Percentiles rank a stretch among this genome's conserved stretches.
Evolutionary conservation across 2,888 invertebrate species (phyloP).

Genomic region (Odontocolon sp.): DNA sequence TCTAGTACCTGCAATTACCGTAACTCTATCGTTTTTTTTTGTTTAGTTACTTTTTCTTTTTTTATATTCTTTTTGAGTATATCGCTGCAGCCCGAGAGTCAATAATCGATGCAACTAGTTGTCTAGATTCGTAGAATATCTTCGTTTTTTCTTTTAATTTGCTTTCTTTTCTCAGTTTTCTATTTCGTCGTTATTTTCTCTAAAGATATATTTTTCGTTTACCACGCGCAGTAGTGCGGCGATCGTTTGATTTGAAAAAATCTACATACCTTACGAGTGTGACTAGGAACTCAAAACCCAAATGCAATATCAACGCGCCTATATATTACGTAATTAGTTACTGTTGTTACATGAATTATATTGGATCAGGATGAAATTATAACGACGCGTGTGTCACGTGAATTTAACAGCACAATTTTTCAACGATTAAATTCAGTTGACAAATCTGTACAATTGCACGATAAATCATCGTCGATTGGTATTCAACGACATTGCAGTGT

Average conservation of each 20-base stretch:
- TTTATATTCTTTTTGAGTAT: no score
- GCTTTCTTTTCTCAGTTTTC: background rate
- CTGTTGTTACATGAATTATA: conserved; percentile 14
- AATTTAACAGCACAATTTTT: background rate
- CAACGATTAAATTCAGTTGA: background rate
- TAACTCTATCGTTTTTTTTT: conserved; percentile 30
- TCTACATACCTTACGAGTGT: conserved; percentile 41
- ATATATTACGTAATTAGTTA: conserved; percentile 5
- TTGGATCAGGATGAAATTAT: conserved; percentile 8
- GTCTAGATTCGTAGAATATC: no score
- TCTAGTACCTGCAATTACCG: conserved; percentile 45
- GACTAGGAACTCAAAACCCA: conserved; percentile 53
- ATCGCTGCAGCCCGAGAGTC: no score
- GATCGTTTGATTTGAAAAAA: conserved; percentile 36
- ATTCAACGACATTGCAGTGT: background rate
- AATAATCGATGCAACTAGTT: no score
- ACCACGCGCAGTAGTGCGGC: conserved; percentile 32
- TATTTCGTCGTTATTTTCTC: no score
- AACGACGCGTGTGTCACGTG: background rate
- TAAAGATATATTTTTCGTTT: conserved; percentile 9
- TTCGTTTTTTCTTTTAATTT: no score
- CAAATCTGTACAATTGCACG: conserved; percentile 3
- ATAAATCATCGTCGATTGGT: background rate
- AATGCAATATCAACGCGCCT: conserved; percentile 39
- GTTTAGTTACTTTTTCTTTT: conserved; percentile 21